These are phyloP conservation scores for Porites cylindrica DNA, from an alignment of 92 coral and sea anemone genomes.

Conservation along the genomic window DNA sequence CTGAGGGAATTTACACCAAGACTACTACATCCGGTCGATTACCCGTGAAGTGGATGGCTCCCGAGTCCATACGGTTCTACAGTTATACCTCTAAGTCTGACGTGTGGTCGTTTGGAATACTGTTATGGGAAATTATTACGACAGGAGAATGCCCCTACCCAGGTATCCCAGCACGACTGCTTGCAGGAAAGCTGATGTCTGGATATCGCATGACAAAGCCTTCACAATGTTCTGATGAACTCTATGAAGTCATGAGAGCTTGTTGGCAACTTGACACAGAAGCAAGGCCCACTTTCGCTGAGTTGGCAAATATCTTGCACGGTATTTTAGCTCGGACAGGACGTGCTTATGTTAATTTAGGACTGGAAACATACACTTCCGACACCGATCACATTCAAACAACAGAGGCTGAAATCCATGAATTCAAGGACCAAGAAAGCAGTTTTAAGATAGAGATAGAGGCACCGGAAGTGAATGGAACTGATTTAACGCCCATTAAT, in stretches of 20 bases:
- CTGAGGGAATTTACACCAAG: slow-evolving; percentile 68
- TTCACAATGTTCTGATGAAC: slow-evolving; percentile 69
- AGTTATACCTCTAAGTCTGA: slow-evolving; percentile 68
- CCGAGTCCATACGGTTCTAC: slow-evolving; percentile 74
- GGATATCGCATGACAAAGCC: slow-evolving; percentile 81
- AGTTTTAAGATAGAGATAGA: not conserved
- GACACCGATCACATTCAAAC: not conserved
- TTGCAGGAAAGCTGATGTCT: slow-evolving; percentile 58
- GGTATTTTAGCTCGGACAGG: slow-evolving; percentile 52
- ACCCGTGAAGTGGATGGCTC: slow-evolving; percentile 88
- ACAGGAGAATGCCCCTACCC: slow-evolving; percentile 82
- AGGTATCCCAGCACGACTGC: slow-evolving; percentile 60
- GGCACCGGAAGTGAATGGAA: not conserved
- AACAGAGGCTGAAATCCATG: not conserved
- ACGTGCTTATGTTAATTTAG: slow-evolving; percentile 55
- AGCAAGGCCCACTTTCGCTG: slow-evolving; percentile 75
- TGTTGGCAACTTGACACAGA: slow-evolving; percentile 78
- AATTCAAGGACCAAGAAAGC: slow-evolving; percentile 1
- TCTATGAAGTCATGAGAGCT: slow-evolving; percentile 74
- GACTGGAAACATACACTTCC: not conserved
- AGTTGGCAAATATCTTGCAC: slow-evolving; percentile 48
- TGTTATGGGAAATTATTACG: slow-evolving; percentile 81
- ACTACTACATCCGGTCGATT: slow-evolving; percentile 66
- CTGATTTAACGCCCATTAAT: not conserved
- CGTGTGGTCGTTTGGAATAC: slow-evolving; percentile 81